Conservation (phyloP, 2,888 invertebrate genomes). For the Yponomeuta plumbellus region DNA sequence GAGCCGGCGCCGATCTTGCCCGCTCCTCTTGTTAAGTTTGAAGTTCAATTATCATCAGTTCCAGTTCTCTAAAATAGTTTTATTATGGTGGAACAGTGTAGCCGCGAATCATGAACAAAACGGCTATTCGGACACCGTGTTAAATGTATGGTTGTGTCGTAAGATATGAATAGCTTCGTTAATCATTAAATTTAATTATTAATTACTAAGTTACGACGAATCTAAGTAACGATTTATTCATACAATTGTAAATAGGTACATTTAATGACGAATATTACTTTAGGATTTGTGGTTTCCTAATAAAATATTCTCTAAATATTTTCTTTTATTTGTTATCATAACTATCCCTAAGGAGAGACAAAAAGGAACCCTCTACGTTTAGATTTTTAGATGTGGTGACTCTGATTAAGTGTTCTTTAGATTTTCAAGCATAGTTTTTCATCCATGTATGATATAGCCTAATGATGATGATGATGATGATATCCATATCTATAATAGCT, state of each 20-base stretch:
- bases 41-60: conserved; percentile 64
- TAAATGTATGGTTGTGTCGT: conserved; percentile 77
- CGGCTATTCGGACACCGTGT: conserved; percentile 59
- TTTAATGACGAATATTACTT: conserved; percentile 47
- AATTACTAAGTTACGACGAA: conserved; percentile 45
- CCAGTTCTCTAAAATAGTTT: conserved; percentile 64
- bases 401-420: too few relatives aligned
- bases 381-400: too few relatives aligned
- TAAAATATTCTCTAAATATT: conserved; percentile 54
- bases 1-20: conserved; percentile 32
- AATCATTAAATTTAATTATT: conserved; percentile 50
- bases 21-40: conserved; percentile 64
- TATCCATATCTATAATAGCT: too few relatives aligned
- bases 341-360: background rate
- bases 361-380: too few relatives aligned
- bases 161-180: conserved; percentile 74
- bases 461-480: too few relatives aligned
- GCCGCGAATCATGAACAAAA: conserved; percentile 38
- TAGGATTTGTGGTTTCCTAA: conserved; percentile 72
- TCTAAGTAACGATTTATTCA: conserved; percentile 40
- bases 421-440: too few relatives aligned
- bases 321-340: conserved; percentile 30
- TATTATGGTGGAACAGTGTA: conserved; percentile 65
- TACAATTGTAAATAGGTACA: conserved; percentile 68
- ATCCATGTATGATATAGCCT: too few relatives aligned